Conservation (phyloP, 2,797 vertebrate species). For the Chiroxiphia lanceolata region DNA sequence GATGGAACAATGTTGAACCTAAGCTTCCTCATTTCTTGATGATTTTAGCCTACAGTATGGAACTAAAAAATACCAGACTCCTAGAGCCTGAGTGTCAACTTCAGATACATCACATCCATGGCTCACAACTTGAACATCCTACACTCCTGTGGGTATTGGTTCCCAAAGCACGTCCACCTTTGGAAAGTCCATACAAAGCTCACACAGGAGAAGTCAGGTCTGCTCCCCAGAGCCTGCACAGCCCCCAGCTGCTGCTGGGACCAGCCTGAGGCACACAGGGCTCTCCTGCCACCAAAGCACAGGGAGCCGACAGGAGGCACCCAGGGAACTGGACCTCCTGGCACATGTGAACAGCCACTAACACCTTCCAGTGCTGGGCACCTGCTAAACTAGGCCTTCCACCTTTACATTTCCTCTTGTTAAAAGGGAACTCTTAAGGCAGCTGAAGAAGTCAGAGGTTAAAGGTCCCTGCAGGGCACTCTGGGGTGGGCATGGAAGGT, state of each 20-base stretch:
- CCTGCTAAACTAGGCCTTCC: background rate
- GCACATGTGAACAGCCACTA: background rate
- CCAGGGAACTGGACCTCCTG: background rate
- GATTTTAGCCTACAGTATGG: background rate
- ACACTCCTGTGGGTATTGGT: rapidly evolving
- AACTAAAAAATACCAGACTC: background rate
- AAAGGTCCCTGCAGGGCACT: background rate
- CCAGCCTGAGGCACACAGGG: background rate
- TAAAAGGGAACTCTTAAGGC: background rate
- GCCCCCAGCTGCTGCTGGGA: background rate
- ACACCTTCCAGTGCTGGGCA: background rate
- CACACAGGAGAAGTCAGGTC: background rate
- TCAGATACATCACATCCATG: background rate
- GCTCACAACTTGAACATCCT: background rate
- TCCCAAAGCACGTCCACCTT: background rate
- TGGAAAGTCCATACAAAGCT: background rate
- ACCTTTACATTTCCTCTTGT: background rate
- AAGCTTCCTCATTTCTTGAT: background rate
- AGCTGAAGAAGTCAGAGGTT: background rate
- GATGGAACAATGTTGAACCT: background rate
- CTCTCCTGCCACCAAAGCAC: background rate
- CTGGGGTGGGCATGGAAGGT: background rate
- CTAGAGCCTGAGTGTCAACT: background rate
- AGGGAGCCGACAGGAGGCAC: background rate
- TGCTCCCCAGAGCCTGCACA: background rate